Percentiles rank a stretch among this genome's conserved stretches.
These are phyloP conservation scores for Drosophila orosa DNA, from an alignment of 1,140 invertebrate genomes.

Conservation along the genomic window DNA sequence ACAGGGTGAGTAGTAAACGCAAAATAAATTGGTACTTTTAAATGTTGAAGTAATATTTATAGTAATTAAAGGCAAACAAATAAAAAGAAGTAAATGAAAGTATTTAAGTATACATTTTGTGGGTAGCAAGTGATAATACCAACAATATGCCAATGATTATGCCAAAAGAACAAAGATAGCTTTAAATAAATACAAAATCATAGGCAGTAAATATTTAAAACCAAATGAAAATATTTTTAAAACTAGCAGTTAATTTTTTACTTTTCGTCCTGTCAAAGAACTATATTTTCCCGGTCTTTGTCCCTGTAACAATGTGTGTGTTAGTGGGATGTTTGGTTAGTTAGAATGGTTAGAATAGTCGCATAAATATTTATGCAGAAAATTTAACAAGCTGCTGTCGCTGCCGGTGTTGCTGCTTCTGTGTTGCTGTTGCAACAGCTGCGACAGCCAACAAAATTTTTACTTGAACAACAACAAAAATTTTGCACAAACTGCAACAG, in stretches of 20 bases:
- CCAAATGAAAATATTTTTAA: background rate
- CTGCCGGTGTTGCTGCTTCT: constrained; percentile 9
- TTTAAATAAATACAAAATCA: background rate
- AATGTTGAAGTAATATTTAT: background rate
- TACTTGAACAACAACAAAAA: constrained; percentile 52
- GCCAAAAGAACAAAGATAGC: background rate
- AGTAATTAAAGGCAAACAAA: background rate
- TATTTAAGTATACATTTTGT: background rate
- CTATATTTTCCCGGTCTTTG: background rate
- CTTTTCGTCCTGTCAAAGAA: background rate
- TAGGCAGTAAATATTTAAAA: background rate
- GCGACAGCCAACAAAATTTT: constrained; percentile 64
- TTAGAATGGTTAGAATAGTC: constrained; percentile 27
- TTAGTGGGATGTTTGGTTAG: constrained; percentile 16
- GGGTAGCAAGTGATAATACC: background rate
- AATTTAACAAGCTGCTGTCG: constrained; percentile 57
- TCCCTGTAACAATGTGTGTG: background rate
- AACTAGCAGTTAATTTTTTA: background rate
- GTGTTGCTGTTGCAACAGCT: constrained; percentile 60
- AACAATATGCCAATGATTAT: background rate
- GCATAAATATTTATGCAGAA: constrained; percentile 78
- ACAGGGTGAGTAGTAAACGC: constrained; percentile 87
- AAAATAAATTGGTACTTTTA: background rate
- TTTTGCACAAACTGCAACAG: constrained; percentile 50
- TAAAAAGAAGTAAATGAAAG: background rate